These are phyloP conservation scores for Nephila pilipes DNA, from an alignment of 1,140 invertebrate genomes.

Conservation along the genomic window DNA sequence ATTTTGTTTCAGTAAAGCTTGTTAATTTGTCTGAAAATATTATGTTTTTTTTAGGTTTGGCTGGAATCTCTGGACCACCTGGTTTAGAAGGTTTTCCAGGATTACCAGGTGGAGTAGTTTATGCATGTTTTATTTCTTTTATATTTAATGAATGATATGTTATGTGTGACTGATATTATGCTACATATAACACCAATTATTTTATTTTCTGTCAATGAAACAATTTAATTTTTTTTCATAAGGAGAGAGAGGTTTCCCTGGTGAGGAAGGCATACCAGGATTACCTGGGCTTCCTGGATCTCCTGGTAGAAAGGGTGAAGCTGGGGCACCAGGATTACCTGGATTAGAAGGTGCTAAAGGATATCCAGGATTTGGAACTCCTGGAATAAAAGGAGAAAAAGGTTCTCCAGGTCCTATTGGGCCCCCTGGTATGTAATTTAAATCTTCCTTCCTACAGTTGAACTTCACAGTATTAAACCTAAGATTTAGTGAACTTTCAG, in stretches of 20 bases:
- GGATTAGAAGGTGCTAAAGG: constrained; percentile 82
- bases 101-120: constrained; percentile 81
- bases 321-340: constrained; percentile 77
- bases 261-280: constrained; percentile 81
- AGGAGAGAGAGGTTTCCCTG: constrained; percentile 79
- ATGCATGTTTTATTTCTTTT: no score
- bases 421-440: constrained; percentile 81
- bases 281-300: constrained; percentile 78
- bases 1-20: no score
- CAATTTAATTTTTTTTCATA: neutral
- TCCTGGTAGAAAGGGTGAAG: constrained; percentile 77
- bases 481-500: no score
- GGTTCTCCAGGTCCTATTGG: constrained; percentile 81
- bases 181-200: neutral
- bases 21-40: no score
- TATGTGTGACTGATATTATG: neutral
- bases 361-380: constrained; percentile 76
- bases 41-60: constrained; percentile 30
- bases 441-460: neutral
- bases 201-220: neutral
- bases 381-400: constrained; percentile 72
- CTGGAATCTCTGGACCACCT: constrained; percentile 41
- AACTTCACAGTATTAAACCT: no score
- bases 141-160: neutral
- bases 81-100: constrained; percentile 79